These are phyloP conservation scores for Drosophila vallismaia DNA, from an alignment of 2,888 invertebrate species.

Conservation along the genomic window DNA sequence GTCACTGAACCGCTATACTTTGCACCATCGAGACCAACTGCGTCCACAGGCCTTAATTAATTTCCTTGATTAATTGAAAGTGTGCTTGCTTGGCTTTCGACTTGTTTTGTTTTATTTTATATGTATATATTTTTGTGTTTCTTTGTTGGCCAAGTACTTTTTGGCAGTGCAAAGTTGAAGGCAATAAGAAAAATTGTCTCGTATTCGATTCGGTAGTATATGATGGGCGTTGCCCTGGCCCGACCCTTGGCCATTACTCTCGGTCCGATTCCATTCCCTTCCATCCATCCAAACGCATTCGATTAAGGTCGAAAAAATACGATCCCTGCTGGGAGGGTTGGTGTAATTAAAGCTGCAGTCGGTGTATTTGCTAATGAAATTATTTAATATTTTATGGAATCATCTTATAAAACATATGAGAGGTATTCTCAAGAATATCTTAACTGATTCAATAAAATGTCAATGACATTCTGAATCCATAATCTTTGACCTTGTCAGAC, in stretches of 20 bases:
- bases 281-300: conserved; percentile 40
- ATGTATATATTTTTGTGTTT: conserved; percentile 16
- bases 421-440: not conserved
- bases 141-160: conserved; percentile 10
- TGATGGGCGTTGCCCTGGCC: conserved; percentile 67
- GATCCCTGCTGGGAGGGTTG: conserved; percentile 17
- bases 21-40: conserved; percentile 18
- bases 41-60: conserved; percentile 68
- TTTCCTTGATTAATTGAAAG: conserved; percentile 79
- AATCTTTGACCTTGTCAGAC: conserved; percentile 33
- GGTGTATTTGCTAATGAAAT: conserved; percentile 2
- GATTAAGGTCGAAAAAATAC: conserved; percentile 63
- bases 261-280: conserved; percentile 33
- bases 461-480: conserved; percentile 5
- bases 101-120: conserved; percentile 33
- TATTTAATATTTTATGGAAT: conserved; percentile 2
- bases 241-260: conserved; percentile 70
- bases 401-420: not conserved
- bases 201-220: conserved; percentile 68
- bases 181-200: conserved; percentile 60
- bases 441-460: not conserved
- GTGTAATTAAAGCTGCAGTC: conserved; percentile 8
- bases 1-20: conserved; percentile 51
- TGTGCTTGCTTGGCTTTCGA: conserved; percentile 60
- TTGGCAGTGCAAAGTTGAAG: conserved; percentile 71